Percentiles rank a stretch among this genome's conserved stretches.
Conservation (phyloP, 1,140 invertebrate species). For the Pseudomyrmex flavicornis region DNA sequence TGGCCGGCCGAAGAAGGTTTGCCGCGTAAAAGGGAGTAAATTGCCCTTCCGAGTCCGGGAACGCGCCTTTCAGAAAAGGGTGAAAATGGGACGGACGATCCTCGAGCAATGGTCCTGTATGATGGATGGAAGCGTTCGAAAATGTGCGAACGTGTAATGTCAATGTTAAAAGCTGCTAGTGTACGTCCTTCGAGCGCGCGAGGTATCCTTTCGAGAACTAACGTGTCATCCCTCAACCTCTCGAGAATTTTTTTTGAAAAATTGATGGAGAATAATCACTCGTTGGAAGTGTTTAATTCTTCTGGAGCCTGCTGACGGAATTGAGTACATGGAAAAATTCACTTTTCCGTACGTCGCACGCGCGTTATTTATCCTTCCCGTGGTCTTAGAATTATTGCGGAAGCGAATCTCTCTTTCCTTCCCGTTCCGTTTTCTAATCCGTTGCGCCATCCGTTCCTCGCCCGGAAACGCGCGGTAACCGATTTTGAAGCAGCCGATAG, state of each 20-base stretch:
- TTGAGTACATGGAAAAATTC: not conserved
- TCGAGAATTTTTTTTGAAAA: not conserved
- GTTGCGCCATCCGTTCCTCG: slow-evolving; percentile 24
- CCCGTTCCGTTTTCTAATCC: not conserved
- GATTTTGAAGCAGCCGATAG: slow-evolving; percentile 69
- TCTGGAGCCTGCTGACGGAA: not conserved
- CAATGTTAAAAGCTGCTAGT: slow-evolving; percentile 28
- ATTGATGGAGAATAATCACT: not conserved
- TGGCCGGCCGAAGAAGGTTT: slow-evolving; percentile 43
- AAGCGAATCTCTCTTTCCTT: not conserved
- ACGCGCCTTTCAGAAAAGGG: not conserved
- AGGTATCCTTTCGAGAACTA: not conserved
- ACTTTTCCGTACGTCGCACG: too few species aligned
- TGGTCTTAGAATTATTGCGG: not conserved
- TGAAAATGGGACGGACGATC: not conserved
- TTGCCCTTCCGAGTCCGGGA: not conserved
- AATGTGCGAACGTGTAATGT: slow-evolving; percentile 15
- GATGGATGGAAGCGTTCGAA: slow-evolving; percentile 19
- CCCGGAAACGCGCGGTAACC: slow-evolving; percentile 64
- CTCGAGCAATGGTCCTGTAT: slow-evolving; percentile 7
- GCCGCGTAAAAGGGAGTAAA: not conserved
- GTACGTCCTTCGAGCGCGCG: not conserved
- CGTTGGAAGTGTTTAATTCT: not conserved
- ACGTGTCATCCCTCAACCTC: not conserved
- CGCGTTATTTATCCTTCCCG: too few species aligned